Conservation (phyloP, 2,113 vertebrate genomes). For the Malurus elegans region DNA sequence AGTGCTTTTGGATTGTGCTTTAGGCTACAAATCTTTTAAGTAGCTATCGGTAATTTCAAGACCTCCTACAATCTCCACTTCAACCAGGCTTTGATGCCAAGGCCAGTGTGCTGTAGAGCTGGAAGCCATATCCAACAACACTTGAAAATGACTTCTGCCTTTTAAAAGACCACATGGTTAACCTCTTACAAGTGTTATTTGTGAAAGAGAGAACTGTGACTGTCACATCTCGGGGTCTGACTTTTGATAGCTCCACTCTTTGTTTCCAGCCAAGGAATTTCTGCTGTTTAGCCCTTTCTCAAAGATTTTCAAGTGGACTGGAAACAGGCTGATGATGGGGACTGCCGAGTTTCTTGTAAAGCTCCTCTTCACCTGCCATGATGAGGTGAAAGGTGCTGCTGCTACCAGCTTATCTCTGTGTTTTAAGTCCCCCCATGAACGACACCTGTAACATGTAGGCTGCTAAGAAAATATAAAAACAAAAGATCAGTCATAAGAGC, state of each 20-base stretch:
- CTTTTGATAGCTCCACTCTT: neutral
- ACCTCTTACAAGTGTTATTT: neutral
- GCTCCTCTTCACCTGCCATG: neutral
- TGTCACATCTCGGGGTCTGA: neutral
- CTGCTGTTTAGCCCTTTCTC: neutral
- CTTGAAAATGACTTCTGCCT: neutral
- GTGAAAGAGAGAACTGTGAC: neutral
- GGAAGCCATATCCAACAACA: neutral
- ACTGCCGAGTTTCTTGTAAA: neutral
- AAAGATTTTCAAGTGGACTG: neutral
- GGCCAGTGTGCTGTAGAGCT: neutral
- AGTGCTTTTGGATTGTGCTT: neutral
- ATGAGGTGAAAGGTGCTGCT: neutral
- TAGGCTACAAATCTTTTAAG: neutral
- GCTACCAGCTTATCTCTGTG: neutral
- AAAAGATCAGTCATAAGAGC: neutral
- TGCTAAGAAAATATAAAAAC: neutral
- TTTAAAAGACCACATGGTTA: neutral
- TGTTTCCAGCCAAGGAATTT: neutral
- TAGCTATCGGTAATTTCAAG: neutral
- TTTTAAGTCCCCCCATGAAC: neutral
- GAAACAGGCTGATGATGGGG: neutral
- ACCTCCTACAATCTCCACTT: neutral
- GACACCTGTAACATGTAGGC: neutral
- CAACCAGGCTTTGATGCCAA: neutral